Percentiles rank a stretch among this genome's conserved stretches.
These are phyloP conservation scores for Athetis lepigone DNA, from an alignment of 2,888 invertebrate species.

Conservation along the genomic window DNA sequence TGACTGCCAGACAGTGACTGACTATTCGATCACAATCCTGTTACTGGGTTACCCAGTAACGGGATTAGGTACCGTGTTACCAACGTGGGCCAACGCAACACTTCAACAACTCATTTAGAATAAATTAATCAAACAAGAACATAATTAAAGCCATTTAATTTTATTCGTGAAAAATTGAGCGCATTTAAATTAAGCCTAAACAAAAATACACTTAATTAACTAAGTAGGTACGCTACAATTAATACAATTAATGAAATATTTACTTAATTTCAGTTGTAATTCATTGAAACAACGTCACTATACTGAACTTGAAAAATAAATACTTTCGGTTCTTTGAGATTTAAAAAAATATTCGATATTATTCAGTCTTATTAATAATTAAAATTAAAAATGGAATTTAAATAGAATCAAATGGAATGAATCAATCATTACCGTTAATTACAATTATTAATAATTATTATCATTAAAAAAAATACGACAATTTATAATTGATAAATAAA, in stretches of 20 bases:
- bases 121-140: conserved; percentile 53
- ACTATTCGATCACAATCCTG: too few species aligned
- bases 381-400: conserved; percentile 64
- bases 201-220: conserved; percentile 73
- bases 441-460: conserved; percentile 41
- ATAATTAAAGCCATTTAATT: conserved; percentile 81
- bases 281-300: conserved; percentile 48
- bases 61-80: too few species aligned
- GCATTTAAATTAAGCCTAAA: conserved; percentile 84
- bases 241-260: conserved; percentile 66
- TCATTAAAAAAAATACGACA: conserved; percentile 24
- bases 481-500: conserved; percentile 23
- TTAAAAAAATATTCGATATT: conserved; percentile 63
- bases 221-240: conserved; percentile 64
- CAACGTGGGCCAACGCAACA: too few species aligned
- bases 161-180: conserved; percentile 89
- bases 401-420: conserved; percentile 63
- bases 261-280: conserved; percentile 62
- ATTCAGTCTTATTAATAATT: conserved; percentile 67
- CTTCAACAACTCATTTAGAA: neutral
- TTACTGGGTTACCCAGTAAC: too few species aligned
- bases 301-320: conserved; percentile 57
- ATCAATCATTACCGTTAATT: conserved; percentile 51
- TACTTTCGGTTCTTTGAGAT: conserved; percentile 64
- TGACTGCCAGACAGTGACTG: too few species aligned